phyloP scores from a whole-genome alignment of 2,888 invertebrate species.

The Baccha elongata region DNA sequence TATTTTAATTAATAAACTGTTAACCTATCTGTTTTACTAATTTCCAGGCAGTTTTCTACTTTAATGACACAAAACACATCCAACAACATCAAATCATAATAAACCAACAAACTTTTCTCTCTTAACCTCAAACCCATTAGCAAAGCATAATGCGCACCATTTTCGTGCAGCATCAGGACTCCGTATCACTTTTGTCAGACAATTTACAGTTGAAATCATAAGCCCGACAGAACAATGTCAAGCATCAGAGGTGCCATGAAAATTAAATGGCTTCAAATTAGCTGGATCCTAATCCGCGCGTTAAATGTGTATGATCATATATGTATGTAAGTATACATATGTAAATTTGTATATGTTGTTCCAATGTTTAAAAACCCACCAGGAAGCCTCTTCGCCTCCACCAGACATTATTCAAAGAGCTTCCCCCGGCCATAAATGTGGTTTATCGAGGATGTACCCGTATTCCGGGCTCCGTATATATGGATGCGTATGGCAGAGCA shows the following conservation, averaged over 20 bases:
- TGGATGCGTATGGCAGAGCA: slow-evolving; percentile 24
- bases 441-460: slow-evolving; percentile 50
- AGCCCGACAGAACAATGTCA: slow-evolving; percentile 63
- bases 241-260: slow-evolving; percentile 69
- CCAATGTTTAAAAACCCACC: background rate
- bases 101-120: slow-evolving; percentile 53
- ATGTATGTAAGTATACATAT: too few species aligned
- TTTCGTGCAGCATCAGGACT: slow-evolving; percentile 14
- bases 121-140: slow-evolving; percentile 53
- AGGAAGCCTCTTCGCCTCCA: background rate
- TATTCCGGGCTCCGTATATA: slow-evolving; percentile 1
- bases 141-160: slow-evolving; percentile 32
- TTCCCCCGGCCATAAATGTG: slow-evolving; percentile 36
- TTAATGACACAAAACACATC: slow-evolving; percentile 24
- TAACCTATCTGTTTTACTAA: too few species aligned
- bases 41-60: slow-evolving; percentile 10
- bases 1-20: slow-evolving; percentile 33
- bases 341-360: background rate
- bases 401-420: slow-evolving; percentile 18
- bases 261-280: slow-evolving; percentile 71
- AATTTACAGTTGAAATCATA: slow-evolving; percentile 68
- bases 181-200: slow-evolving; percentile 15
- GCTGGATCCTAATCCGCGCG: slow-evolving; percentile 68
- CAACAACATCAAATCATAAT: slow-evolving; percentile 38
- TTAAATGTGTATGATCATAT: slow-evolving; percentile 64